Conservation (phyloP, 2,113 vertebrate species). For the Campylomormyrus tamandua region DNA sequence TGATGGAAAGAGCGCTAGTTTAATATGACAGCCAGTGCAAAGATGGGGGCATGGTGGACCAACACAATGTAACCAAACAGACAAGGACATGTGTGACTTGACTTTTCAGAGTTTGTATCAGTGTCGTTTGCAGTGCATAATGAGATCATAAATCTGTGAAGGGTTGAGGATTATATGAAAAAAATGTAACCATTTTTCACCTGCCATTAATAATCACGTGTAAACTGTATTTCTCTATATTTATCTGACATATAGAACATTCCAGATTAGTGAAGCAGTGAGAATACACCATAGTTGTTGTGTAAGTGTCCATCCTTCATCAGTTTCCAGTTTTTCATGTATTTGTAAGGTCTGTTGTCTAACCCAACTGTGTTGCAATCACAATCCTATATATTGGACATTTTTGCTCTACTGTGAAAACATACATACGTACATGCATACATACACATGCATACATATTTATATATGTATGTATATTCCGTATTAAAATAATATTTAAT, state of each 20-base stretch:
- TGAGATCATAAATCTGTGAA: conserved; percentile 37
- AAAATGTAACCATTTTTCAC: conserved; percentile 17
- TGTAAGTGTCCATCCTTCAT: conserved; percentile 76
- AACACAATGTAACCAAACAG: not conserved
- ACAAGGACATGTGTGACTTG: not conserved
- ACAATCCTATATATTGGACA: conserved; percentile 68
- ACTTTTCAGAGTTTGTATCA: conserved; percentile 51
- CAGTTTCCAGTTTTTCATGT: conserved; percentile 65
- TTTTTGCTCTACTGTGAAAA: conserved; percentile 71
- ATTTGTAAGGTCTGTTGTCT: conserved; percentile 58
- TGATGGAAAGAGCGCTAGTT: conserved; percentile 32
- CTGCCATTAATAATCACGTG: conserved; percentile 47
- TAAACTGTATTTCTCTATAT: conserved; percentile 84
- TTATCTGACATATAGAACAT: conserved; percentile 72
- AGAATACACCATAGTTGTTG: conserved; percentile 56
- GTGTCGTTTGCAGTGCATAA: conserved; percentile 49
- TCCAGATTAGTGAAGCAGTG: conserved; percentile 70
- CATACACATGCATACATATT: conserved; percentile 48
- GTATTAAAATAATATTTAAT: conserved; percentile 60
- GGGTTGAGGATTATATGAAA: conserved; percentile 24
- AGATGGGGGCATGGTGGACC: conserved; percentile 13
- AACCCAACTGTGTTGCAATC: conserved; percentile 57
- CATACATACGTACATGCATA: conserved; percentile 41
- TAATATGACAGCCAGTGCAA: conserved; percentile 81
- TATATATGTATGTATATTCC: conserved; percentile 61